Evolutionary conservation across 2,797 vertebrate genomes (phyloP).

Genomic region (Eleutherodactylus coqui): DNA sequence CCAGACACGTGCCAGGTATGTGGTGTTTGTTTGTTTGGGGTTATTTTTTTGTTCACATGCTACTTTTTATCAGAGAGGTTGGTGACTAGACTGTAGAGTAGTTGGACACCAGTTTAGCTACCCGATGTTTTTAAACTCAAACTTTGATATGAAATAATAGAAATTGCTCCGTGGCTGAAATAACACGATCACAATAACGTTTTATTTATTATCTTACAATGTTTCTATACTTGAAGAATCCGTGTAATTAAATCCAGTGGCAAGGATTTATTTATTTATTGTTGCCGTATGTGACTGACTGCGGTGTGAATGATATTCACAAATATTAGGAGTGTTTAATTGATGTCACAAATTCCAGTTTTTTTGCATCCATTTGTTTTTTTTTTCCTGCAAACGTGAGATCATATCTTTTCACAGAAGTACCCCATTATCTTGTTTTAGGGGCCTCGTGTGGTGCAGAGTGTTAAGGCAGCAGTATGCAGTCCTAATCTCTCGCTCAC

Average conservation of each 20-base stretch:
- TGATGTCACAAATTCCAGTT: slow-evolving; percentile 8
- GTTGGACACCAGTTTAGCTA: background rate
- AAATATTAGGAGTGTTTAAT: background rate
- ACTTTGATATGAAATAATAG: slow-evolving; percentile 18
- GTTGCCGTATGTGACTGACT: slow-evolving; percentile 29
- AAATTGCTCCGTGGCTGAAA: slow-evolving; percentile 11
- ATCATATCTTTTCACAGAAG: background rate
- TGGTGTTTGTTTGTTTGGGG: background rate
- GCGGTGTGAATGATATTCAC: slow-evolving; percentile 25
- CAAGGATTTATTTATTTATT: slow-evolving; percentile 44
- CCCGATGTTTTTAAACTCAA: background rate
- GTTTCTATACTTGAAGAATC: slow-evolving; percentile 74
- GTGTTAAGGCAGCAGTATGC: no score
- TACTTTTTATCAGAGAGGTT: slow-evolving; percentile 21
- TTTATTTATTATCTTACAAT: slow-evolving; percentile 66
- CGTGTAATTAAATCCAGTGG: slow-evolving; percentile 47
- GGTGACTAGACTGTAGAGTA: slow-evolving; percentile 4
- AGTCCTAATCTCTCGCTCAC: no score
- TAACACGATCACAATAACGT: slow-evolving; percentile 34
- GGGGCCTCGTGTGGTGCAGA: no score
- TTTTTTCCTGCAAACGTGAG: slow-evolving; percentile 1
- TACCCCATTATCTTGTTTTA: background rate
- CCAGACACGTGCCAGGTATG: background rate
- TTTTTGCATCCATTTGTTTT: background rate
- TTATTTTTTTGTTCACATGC: background rate